Conservation (phyloP, 2,797 vertebrate species). For the Coccyzus lansbergi region DNA sequence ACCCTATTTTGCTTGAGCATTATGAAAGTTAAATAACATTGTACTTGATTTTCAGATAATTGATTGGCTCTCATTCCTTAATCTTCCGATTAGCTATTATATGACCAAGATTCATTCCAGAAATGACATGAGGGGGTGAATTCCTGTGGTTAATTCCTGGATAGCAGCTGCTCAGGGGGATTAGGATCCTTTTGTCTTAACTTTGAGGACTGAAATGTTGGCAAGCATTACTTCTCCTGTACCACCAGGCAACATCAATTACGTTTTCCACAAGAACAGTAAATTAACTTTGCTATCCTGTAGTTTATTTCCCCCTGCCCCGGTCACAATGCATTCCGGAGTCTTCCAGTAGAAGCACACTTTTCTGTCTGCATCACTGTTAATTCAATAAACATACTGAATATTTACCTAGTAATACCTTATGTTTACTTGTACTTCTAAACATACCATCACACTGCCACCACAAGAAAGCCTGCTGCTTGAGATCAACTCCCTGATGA, state of each 20-base stretch:
- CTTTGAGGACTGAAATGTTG: slow-evolving; percentile 71
- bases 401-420: slow-evolving; percentile 51
- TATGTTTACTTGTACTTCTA: slow-evolving; percentile 31
- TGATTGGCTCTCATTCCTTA: slow-evolving; percentile 92
- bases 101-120: slow-evolving; percentile 81
- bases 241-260: slow-evolving; percentile 68
- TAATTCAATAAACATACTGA: slow-evolving; percentile 31
- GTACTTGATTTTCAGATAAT: slow-evolving; percentile 93
- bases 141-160: slow-evolving; percentile 76
- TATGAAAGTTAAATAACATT: slow-evolving; percentile 84
- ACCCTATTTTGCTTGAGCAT: slow-evolving; percentile 82
- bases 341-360: slow-evolving; percentile 33
- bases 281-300: slow-evolving; percentile 60
- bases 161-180: slow-evolving; percentile 73
- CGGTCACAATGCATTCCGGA: neutral
- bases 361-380: slow-evolving; percentile 44
- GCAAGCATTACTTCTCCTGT: slow-evolving; percentile 51
- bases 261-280: slow-evolving; percentile 61
- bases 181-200: slow-evolving; percentile 74
- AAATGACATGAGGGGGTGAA: slow-evolving; percentile 77
- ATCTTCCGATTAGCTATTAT: slow-evolving; percentile 86
- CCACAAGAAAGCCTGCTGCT: slow-evolving; percentile 5
- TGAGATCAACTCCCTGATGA: neutral
- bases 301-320: neutral
- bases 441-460: neutral